Conservation (phyloP, 2,113 vertebrate genomes). For the Plestiodon gilberti region DNA sequence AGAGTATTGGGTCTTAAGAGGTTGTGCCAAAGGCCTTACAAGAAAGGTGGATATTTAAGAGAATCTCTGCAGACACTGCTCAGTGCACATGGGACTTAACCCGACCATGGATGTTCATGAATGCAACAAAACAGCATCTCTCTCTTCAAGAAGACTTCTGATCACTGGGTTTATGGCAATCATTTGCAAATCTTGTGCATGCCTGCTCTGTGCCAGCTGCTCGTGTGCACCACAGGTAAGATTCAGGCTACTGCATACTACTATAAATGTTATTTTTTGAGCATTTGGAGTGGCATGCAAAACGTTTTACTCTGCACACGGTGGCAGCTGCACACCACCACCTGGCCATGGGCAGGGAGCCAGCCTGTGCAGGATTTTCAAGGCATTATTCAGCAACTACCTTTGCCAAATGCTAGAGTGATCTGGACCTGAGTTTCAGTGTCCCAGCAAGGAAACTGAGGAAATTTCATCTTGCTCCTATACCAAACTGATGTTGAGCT, state of each 20-base stretch:
- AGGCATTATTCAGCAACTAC: not conserved
- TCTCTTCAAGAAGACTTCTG: no score
- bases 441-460: fast-evolving
- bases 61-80: no score
- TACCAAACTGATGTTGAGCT: slow-evolving; percentile 60
- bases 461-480: slow-evolving; percentile 34
- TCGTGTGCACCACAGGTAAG: not conserved
- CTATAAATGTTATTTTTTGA: not conserved
- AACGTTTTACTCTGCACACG: not conserved
- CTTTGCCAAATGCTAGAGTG: not conserved
- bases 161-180: not conserved
- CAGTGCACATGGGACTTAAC: no score
- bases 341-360: no score
- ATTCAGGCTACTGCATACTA: not conserved
- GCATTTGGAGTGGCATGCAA: not conserved
- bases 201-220: not conserved
- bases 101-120: no score
- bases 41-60: no score
- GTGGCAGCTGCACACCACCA: not conserved
- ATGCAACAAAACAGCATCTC: no score
- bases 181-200: not conserved
- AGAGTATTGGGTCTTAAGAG: no score
- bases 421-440: not conserved
- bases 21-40: no score
- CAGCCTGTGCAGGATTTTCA: not conserved